A percentile compares a stretch with the other conserved stretches of the same genome.
Conservation (phyloP, 2,797 vertebrate genomes). For the Leuciscus waleckii region DNA sequence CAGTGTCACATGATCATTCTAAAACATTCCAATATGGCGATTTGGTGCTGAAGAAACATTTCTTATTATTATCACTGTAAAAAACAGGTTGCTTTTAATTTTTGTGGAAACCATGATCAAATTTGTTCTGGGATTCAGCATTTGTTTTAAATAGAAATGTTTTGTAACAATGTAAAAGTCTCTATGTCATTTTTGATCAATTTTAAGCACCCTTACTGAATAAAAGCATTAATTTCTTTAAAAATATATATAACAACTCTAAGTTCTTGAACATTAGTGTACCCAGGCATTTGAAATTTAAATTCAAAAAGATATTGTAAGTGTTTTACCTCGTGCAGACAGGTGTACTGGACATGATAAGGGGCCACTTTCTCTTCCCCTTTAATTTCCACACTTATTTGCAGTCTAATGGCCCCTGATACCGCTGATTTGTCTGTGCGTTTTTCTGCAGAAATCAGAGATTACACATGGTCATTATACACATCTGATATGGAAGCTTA, state of each 20-base stretch:
- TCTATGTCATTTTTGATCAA: not conserved
- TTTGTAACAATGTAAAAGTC: not conserved
- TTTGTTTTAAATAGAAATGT: not conserved
- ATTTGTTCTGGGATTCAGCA: not conserved
- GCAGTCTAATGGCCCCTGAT: conserved; percentile 93
- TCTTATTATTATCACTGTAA: not conserved
- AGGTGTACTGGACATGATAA: conserved; percentile 94
- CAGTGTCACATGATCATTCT: not conserved
- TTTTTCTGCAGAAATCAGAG: conserved; percentile 81
- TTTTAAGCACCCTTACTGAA: not conserved
- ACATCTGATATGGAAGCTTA: not conserved
- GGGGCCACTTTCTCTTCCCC: conserved; percentile 97
- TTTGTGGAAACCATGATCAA: not conserved
- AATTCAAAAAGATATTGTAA: not conserved
- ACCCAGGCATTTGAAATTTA: not conserved
- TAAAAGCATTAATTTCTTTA: not conserved
- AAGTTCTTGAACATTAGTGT: not conserved
- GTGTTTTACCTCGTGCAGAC: conserved; percentile 90
- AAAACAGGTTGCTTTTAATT: not conserved
- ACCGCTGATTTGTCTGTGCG: conserved; percentile 96
- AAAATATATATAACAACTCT: not conserved
- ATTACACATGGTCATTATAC: not conserved
- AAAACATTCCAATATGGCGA: not conserved
- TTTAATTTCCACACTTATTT: conserved; percentile 96
- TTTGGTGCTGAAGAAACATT: not conserved